A percentile compares a stretch with the other conserved stretches of the same genome.
phyloP scores from a whole-genome alignment of 2,797 vertebrate species.

The Spinus pinus region DNA sequence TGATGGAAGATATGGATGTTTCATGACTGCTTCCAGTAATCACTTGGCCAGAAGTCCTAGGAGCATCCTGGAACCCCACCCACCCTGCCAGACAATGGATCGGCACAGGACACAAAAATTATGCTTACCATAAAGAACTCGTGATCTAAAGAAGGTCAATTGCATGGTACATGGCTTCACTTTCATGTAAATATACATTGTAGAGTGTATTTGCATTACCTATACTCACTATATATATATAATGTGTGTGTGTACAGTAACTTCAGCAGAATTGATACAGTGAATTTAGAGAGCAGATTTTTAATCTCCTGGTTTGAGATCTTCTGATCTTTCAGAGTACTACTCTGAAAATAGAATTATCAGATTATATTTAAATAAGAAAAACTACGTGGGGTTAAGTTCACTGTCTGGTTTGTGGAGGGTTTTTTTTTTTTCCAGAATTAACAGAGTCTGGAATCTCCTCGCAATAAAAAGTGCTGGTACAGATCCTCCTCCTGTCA shows the following conservation, averaged over 20 bases:
- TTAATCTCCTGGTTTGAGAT: neutral
- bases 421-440: neutral
- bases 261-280: neutral
- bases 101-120: neutral
- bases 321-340: neutral
- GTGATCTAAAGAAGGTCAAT: neutral
- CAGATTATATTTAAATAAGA: neutral
- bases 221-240: neutral
- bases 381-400: neutral
- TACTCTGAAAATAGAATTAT: neutral
- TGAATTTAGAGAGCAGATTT: neutral
- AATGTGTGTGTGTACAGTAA: neutral
- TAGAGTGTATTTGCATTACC: neutral
- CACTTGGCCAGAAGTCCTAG: neutral
- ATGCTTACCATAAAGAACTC: neutral
- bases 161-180: neutral
- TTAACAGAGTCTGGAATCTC: neutral
- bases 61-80: neutral
- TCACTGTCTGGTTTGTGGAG: neutral
- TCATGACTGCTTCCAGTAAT: neutral
- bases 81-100: neutral
- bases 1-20: neutral
- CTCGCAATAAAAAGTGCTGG: neutral
- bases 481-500: neutral
- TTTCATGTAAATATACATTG: neutral